Conservation (phyloP, 2,888 invertebrate genomes). For the Pristionchus japonicus region DNA sequence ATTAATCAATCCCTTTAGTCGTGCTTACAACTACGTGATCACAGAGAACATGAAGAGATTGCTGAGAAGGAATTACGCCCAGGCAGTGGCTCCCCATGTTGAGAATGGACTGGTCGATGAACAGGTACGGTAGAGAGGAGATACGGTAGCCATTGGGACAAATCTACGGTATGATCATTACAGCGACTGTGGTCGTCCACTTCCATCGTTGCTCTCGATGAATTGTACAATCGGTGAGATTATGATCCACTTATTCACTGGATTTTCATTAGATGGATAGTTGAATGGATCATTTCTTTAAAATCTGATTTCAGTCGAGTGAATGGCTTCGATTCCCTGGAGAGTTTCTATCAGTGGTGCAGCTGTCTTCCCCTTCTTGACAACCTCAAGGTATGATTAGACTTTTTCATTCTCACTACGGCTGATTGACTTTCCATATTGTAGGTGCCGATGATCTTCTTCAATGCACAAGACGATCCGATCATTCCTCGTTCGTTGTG, state of each 20-base stretch:
- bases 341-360: slow-evolving; percentile 82
- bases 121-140: slow-evolving; percentile 75
- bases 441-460: slow-evolving; percentile 87
- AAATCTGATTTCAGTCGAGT: slow-evolving; percentile 81
- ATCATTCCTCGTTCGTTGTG: slow-evolving; percentile 87
- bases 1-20: slow-evolving; percentile 76
- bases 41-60: slow-evolving; percentile 91
- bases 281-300: too few relatives aligned
- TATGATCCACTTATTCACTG: too few relatives aligned
- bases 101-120: slow-evolving; percentile 78
- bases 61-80: slow-evolving; percentile 86
- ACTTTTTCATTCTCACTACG: not conserved
- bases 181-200: slow-evolving; percentile 87
- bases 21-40: slow-evolving; percentile 92
- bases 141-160: not conserved
- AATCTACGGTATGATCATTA: not conserved
- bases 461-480: slow-evolving; percentile 93
- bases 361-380: slow-evolving; percentile 76
- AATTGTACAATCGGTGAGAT: slow-evolving; percentile 83
- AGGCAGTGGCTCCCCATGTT: slow-evolving; percentile 74
- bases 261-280: too few relatives aligned
- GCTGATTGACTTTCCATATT: not conserved
- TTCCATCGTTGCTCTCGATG: slow-evolving; percentile 89
- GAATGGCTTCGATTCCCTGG: slow-evolving; percentile 85
- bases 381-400: slow-evolving; percentile 29